Conservation (phyloP, 2,797 vertebrate species). For the Psittacula echo region DNA sequence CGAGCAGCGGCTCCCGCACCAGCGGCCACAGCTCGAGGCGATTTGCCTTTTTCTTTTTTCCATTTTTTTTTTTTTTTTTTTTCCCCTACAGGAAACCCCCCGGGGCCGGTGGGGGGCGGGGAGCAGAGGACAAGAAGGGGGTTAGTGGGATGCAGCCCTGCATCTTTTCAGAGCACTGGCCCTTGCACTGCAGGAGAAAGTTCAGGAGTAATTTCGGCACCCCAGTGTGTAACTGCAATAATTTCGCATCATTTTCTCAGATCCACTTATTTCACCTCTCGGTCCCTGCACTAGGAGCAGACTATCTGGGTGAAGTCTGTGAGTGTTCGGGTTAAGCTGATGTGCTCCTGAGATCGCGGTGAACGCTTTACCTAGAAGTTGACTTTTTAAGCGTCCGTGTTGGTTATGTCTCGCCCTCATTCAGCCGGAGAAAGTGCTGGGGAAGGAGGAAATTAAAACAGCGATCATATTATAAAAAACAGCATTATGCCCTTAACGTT, state of each 20-base stretch:
- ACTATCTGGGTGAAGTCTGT: not conserved
- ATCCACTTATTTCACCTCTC: not conserved
- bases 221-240: not conserved
- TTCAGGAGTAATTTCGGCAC: not conserved
- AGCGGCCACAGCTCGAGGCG: not conserved
- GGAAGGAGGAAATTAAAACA: not conserved
- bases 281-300: not conserved
- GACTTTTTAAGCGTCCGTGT: not conserved
- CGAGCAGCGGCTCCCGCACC: not conserved
- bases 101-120: rapidly evolving
- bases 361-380: not conserved
- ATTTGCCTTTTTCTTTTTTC: not conserved
- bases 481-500: not conserved
- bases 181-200: not conserved
- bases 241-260: not conserved
- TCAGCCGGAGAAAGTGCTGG: not conserved
- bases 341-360: not conserved
- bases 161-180: not conserved
- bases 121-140: not conserved
- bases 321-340: not conserved
- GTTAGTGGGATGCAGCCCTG: not conserved
- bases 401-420: not conserved
- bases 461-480: not conserved
- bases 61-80: not conserved
- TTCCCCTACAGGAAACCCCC: no score